A percentile compares a stretch with the other conserved stretches of the same genome.
phyloP scores from a whole-genome alignment of 2,797 vertebrate species.

The Lepus oiostolus region DNA sequence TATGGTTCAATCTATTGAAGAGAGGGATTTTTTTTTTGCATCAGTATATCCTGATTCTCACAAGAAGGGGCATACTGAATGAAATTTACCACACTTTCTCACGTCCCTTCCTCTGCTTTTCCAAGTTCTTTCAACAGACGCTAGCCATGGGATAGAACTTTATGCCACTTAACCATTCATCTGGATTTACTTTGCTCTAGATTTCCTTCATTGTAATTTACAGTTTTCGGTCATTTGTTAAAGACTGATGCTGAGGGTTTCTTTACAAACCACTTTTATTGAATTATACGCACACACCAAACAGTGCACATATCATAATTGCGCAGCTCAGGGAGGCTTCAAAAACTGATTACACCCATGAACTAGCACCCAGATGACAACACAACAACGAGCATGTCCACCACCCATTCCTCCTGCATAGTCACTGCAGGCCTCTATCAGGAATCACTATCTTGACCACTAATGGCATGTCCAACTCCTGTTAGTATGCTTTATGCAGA shows the following conservation, averaged over 20 bases:
- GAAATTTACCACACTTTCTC: constrained; percentile 29
- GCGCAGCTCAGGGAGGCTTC: neutral
- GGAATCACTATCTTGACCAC: neutral
- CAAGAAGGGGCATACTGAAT: neutral
- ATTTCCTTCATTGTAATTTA: constrained; percentile 12
- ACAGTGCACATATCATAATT: neutral
- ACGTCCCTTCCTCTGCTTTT: constrained; percentile 17
- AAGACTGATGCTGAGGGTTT: neutral
- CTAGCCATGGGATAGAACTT: neutral
- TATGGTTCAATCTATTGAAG: neutral
- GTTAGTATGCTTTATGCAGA: constrained; percentile 4
- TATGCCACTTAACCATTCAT: neutral
- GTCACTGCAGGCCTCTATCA: neutral
- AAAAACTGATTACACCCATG: neutral
- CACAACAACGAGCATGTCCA: neutral
- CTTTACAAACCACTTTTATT: neutral
- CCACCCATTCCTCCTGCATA: neutral
- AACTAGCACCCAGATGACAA: neutral
- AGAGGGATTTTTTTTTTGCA: neutral
- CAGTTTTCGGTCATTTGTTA: neutral
- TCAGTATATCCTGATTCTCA: neutral
- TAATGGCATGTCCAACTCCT: neutral
- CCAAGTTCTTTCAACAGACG: constrained; percentile 4
- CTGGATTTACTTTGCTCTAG: neutral
- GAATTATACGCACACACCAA: neutral